Evolutionary conservation across 92 coral and sea anemone species (phyloP), one percentile per base, ranked within the genome.

Genomic region (Zoanthus sociatus): DNA sequence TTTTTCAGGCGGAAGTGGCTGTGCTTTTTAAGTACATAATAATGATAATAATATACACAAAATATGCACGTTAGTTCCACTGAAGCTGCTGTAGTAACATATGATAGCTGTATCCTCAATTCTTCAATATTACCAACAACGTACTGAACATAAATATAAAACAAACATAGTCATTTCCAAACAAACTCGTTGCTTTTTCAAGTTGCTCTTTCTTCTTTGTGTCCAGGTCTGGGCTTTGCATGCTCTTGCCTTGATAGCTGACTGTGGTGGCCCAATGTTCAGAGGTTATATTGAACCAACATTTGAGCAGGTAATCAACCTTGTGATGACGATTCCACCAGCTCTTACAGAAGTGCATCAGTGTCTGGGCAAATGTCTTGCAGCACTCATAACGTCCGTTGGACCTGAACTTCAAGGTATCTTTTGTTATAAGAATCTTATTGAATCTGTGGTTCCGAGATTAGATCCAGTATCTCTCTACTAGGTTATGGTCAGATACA

Each of bases 231-330:
- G 99, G 99, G 99, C 99, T 17, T 67, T 97, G 64, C 99, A 97
- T 76, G 99, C 99, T 14, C 91, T 97, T 46, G 98, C 99, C 37
- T 92, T 95, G 63, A 97, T 97, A 77, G 98, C 99, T 46, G 99
- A 97, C 81, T 95, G 99, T 91, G 99, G 99, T 53, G 99, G 99
- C 21, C 99, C 99, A 31, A 97, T 97, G 99, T 97, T 97, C 87
- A 84, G 99, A 83, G 91, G 99, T 78, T 97, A 97, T 83, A 96
- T 97, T 54, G 94, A 95, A 71, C 99, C 99, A 79, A 97, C 99
- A 0, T 89, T 97, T 87, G 95, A 90, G 9, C 99, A 95, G 78
- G 98, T 95, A 32, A 94, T 97, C 56, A 89, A 93, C 83, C 91
- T 97, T 3, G 98, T 91, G 21, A 78, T 97, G 93, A 93, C 96